phyloP scores from a whole-genome alignment of 2,888 invertebrate species.

The Pollenia amentaria region DNA sequence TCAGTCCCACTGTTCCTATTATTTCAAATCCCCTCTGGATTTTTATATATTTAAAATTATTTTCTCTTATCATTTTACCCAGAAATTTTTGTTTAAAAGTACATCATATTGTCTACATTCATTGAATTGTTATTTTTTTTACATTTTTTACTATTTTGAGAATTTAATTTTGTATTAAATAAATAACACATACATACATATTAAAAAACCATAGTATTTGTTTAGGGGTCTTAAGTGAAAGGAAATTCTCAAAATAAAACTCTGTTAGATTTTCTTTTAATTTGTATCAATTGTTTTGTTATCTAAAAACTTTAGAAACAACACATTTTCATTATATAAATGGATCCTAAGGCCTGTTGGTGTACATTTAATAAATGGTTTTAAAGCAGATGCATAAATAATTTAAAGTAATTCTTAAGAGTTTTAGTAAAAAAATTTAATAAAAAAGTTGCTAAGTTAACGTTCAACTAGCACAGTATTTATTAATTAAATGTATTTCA shows the following conservation, averaged over 20 bases:
- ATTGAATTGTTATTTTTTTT: background rate
- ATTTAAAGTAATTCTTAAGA: no score
- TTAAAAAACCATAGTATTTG: background rate
- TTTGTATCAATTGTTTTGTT: background rate
- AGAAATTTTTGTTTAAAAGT: background rate
- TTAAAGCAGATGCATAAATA: no score
- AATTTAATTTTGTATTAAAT: background rate
- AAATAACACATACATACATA: background rate
- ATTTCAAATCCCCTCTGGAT: background rate
- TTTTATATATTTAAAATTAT: background rate
- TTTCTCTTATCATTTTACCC: background rate
- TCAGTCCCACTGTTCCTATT: background rate
- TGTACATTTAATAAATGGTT: no score
- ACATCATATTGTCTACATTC: background rate
- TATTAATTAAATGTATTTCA: no score
- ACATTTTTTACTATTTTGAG: background rate
- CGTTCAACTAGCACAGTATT: no score
- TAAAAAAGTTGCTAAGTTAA: no score
- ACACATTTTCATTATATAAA: background rate
- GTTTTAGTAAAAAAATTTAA: no score
- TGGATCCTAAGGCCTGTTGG: background rate
- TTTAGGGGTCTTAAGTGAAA: no score
- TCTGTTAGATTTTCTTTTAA: background rate
- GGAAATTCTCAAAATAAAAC: no score
- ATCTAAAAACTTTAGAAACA: background rate